Evolutionary conservation across 92 coral and sea anemone genomes (phyloP).

Genomic region (Siderastrea siderea): DNA sequence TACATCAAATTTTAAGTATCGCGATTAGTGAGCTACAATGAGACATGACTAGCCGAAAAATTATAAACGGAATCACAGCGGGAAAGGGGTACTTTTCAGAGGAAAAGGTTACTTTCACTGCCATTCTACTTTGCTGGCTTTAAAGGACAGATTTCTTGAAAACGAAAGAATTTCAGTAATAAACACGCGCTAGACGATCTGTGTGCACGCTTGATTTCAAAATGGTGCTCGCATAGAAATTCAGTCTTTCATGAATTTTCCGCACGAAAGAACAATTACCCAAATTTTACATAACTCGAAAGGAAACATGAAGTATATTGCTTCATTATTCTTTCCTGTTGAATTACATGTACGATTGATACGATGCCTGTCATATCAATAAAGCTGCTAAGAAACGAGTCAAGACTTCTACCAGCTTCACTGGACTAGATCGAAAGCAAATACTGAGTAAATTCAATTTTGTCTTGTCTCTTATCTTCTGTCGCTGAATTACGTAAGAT

Average conservation of each 20-base stretch:
- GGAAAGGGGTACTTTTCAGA: neutral
- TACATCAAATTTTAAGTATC: neutral
- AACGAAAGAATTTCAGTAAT: neutral
- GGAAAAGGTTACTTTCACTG: neutral
- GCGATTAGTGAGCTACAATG: neutral
- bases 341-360: neutral
- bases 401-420: too few species aligned
- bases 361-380: neutral
- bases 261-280: conserved; percentile 42
- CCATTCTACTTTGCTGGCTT: too few species aligned
- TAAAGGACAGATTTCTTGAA: neutral
- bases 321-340: neutral
- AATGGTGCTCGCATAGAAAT: neutral
- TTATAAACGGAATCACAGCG: neutral
- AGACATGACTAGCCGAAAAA: neutral
- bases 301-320: neutral
- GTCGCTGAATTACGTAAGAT: too few species aligned
- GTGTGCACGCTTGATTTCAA: neutral
- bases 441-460: too few species aligned
- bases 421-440: too few species aligned
- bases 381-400: neutral
- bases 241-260: conserved; percentile 19
- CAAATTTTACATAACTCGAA: neutral
- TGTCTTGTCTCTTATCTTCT: too few species aligned
- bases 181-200: neutral